Conservation (phyloP, 2,888 invertebrate species). For the Phlogophora meticulosa region DNA sequence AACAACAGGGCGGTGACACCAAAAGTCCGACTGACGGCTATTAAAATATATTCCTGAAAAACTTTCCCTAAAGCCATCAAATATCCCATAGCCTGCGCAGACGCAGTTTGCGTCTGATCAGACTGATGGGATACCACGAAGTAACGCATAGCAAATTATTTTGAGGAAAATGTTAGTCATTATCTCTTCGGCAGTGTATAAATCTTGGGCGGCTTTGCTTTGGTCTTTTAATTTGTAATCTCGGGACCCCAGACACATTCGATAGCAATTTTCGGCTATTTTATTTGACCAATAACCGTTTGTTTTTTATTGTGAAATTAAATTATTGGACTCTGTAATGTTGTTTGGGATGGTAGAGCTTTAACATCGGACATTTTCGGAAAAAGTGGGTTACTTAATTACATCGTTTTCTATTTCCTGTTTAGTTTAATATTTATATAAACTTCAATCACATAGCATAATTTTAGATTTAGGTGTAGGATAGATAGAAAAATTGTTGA, state of each 20-base stretch:
- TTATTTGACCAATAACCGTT: constrained; percentile 12
- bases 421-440: no score
- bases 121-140: constrained; percentile 57
- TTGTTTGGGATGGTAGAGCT: neutral
- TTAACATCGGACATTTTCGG: neutral
- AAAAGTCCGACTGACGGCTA: constrained; percentile 33
- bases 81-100: constrained; percentile 13
- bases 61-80: constrained; percentile 46
- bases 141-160: constrained; percentile 26
- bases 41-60: constrained; percentile 55
- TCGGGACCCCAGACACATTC: constrained; percentile 13
- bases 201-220: constrained; percentile 31
- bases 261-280: constrained; percentile 10
- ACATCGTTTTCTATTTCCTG: no score
- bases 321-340: neutral
- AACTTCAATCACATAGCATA: no score
- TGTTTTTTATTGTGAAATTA: neutral
- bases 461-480: no score
- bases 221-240: constrained; percentile 28
- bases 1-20: constrained; percentile 48
- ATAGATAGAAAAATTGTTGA: no score
- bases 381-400: no score
- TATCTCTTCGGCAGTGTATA: constrained; percentile 18
- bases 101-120: constrained; percentile 1
- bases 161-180: constrained; percentile 50